Evolutionary conservation across 2,888 invertebrate genomes (phyloP).

Genomic region (Lasioglossum lativentre): DNA sequence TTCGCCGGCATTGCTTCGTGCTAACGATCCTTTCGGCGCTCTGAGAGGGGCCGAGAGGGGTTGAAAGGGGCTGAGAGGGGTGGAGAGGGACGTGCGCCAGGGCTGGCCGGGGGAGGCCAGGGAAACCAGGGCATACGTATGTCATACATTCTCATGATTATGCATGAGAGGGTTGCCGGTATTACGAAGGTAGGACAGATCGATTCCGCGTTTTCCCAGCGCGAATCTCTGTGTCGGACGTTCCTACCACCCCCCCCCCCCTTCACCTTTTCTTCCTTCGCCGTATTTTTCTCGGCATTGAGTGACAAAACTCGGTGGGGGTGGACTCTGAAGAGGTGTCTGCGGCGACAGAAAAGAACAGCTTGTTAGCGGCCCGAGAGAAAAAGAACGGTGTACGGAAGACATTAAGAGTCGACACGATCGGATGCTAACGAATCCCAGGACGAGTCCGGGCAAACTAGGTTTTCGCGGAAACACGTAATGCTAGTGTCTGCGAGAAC

Average conservation of each 20-base stretch:
- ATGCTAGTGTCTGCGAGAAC: no score
- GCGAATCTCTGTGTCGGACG: conserved; percentile 42
- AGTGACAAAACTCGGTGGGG: no score
- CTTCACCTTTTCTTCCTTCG: background rate
- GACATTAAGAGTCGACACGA: background rate
- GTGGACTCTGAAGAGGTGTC: no score
- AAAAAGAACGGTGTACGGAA: background rate
- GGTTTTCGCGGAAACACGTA: no score
- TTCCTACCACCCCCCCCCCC: background rate
- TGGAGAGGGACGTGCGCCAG: conserved; percentile 25
- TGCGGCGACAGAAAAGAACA: background rate
- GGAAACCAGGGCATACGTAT: conserved; percentile 75
- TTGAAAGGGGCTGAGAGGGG: conserved; percentile 9
- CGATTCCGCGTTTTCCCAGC: conserved; percentile 69
- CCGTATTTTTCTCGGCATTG: background rate
- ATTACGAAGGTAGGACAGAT: conserved; percentile 72
- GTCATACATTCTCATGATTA: conserved; percentile 81
- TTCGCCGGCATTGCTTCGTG: conserved; percentile 78
- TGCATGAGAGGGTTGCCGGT: conserved; percentile 77
- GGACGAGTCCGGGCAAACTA: no score
- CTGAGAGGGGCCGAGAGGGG: conserved; percentile 36
- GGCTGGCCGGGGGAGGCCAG: conserved; percentile 44
- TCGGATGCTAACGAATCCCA: background rate
- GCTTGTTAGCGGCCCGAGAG: background rate
- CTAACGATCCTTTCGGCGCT: conserved; percentile 79